Base-by-base conservation (phyloP, 2,797 vertebrate species). In the Sebastes iracundus region DNA sequence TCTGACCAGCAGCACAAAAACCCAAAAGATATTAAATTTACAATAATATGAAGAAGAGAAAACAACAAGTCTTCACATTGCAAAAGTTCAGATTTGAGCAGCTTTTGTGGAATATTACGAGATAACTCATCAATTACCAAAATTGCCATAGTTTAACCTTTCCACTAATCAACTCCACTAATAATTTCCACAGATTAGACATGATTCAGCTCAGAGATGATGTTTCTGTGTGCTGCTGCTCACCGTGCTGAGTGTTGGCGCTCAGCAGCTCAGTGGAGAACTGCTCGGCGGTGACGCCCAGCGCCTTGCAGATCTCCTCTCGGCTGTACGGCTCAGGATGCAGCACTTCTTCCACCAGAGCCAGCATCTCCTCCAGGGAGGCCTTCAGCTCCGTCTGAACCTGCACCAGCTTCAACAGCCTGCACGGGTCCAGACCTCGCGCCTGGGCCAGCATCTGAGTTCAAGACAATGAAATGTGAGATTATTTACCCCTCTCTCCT, bases 271-370 rank as follows among this genome's bases (percentile, higher is more conserved):
- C 93, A 60, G 94, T 90, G 53, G 58, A 86, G 49, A 99, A 95
- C 71, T 98, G 95, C 90, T 97, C 94, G 6, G 92, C 67, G 81
- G 93, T 97, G 92, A 99, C 93, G 82, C 89, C 96, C 93, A 99
- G 95, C 80, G 76, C 87, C 78, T 84, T 93, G 92, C 97, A 98
- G 93, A 99, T 95, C 95, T 99, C 98, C 83, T 97, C 96, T 30
- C 93, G 27, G 93, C 94, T 96, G 89, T 99, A 99, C 6, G 97
- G 95, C 81, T 98, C 96, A 38, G 96, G 95, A 84, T 99, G 98
- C 81, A 99, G 92, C 80, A 95, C 93, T 55, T 97, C 93, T 6
- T 98, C 96, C 62, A 97, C 96, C 87, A 98, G 89, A 81, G 85
- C 69, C 91, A 97, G 86, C 97, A 99, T 99, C 89, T 98, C 96